These are phyloP conservation scores for Mactra quadrangularis DNA, from an alignment of 1,140 invertebrate genomes.

Conservation along the genomic window DNA sequence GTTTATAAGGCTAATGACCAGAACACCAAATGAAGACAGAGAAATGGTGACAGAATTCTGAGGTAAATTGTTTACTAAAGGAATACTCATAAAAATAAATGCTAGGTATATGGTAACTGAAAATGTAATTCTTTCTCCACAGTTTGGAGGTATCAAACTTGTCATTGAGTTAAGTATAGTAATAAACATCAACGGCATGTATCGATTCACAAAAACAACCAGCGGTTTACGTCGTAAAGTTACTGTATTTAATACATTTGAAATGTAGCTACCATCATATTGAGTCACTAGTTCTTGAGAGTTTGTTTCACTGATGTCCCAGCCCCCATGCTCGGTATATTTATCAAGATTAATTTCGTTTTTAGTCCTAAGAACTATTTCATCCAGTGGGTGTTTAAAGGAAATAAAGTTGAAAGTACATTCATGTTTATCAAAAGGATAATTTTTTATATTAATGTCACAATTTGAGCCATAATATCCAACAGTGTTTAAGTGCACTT, in stretches of 20 bases:
- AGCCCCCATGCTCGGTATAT: neutral
- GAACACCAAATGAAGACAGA: neutral
- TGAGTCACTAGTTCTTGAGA: too few species aligned
- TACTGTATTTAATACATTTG: neutral
- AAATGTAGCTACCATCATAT: neutral
- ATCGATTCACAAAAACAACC: neutral
- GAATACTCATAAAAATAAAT: neutral
- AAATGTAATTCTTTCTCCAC: constrained; percentile 12
- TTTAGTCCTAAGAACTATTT: neutral
- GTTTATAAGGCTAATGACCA: neutral
- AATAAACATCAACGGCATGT: neutral
- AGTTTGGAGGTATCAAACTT: constrained; percentile 10
- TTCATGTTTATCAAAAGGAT: constrained; percentile 2
- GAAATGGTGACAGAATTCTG: neutral
- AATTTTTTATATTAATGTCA: constrained; percentile 14
- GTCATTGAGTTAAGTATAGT: neutral
- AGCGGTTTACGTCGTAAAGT: neutral
- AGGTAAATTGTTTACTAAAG: neutral
- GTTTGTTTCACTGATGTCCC: neutral
- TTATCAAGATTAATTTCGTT: neutral
- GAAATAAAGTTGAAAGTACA: neutral
- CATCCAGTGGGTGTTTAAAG: neutral
- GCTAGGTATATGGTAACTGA: constrained; percentile 5
- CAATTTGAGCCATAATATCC: constrained; percentile 3
- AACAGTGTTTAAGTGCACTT: neutral